phyloP scores from a whole-genome alignment of 2,888 invertebrate genomes.

The Lamellibrachia columna region DNA sequence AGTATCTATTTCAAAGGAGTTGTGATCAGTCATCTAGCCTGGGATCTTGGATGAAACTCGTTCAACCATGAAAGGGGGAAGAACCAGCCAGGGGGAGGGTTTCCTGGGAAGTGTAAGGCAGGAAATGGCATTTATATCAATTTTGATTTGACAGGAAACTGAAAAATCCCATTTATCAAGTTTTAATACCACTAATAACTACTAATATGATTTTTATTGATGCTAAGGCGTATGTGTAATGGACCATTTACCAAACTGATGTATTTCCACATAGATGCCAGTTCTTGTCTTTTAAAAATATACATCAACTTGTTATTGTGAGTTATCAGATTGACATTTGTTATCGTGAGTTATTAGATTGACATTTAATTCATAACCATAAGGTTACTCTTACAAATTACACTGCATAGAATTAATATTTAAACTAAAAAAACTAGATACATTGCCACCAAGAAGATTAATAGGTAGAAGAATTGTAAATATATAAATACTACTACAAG shows the following conservation, averaged over 20 bases:
- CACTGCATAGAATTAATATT: too few species aligned
- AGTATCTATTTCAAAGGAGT: neutral
- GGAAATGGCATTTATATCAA: neutral
- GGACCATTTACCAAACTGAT: neutral
- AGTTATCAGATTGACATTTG: neutral
- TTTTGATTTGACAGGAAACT: neutral
- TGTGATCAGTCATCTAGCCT: neutral
- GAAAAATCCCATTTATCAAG: neutral
- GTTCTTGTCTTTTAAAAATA: neutral
- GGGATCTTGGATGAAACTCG: neutral
- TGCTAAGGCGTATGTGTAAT: neutral
- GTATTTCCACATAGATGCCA: neutral
- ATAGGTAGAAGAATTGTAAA: neutral
- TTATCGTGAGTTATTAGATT: neutral
- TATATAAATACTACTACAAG: neutral
- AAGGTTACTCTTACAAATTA: too few species aligned
- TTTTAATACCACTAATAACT: neutral
- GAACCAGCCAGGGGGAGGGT: neutral
- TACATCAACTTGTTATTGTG: neutral
- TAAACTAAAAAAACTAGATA: neutral
- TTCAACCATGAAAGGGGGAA: neutral
- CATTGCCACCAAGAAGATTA: neutral
- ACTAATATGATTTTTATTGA: neutral
- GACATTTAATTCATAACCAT: neutral
- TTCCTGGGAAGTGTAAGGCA: neutral